Evolutionary conservation across 2,888 invertebrate genomes (phyloP).

Genomic region (Phaedon cochleariae): DNA sequence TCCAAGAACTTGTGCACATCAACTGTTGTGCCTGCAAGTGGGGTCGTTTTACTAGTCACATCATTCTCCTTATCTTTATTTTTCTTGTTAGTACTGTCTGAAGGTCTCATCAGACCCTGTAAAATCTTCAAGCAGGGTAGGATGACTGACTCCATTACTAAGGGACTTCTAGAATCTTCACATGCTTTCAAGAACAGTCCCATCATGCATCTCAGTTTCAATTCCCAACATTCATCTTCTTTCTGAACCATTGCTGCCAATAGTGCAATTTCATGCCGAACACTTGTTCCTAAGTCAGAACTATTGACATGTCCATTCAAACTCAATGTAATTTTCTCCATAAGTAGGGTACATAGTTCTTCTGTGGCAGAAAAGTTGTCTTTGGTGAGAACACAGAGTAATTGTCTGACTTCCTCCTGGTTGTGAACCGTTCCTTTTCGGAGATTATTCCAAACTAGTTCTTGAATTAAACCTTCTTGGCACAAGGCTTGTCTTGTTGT

Average conservation of each 20-base stretch:
- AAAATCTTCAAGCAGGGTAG: conserved; percentile 93
- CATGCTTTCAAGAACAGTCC: conserved; percentile 85
- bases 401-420: conserved; percentile 87
- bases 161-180: conserved; percentile 79
- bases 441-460: conserved; percentile 90
- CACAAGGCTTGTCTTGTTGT: conserved; percentile 80
- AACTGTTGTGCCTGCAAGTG: conserved; percentile 67
- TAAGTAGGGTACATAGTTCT: conserved; percentile 82
- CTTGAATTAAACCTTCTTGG: conserved; percentile 85
- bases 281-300: conserved; percentile 76
- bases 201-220: conserved; percentile 87
- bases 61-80: conserved; percentile 32
- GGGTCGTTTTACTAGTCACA: conserved; percentile 45
- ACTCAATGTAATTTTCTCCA: conserved; percentile 84
- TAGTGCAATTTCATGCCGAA: conserved; percentile 89
- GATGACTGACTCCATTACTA: conserved; percentile 90
- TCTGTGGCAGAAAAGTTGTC: conserved; percentile 86
- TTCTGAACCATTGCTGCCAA: conserved; percentile 88
- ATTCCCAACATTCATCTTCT: conserved; percentile 96
- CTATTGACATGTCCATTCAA: conserved; percentile 77
- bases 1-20: conserved; percentile 79
- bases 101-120: conserved; percentile 80
- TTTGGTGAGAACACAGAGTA: conserved; percentile 87
- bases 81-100: conserved; percentile 58
- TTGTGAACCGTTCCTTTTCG: conserved; percentile 82